A percentile compares a stretch with the other conserved stretches of the same genome.
Evolutionary conservation across 2,888 invertebrate species (phyloP).

Genomic region (Callosobruchus maculatus): DNA sequence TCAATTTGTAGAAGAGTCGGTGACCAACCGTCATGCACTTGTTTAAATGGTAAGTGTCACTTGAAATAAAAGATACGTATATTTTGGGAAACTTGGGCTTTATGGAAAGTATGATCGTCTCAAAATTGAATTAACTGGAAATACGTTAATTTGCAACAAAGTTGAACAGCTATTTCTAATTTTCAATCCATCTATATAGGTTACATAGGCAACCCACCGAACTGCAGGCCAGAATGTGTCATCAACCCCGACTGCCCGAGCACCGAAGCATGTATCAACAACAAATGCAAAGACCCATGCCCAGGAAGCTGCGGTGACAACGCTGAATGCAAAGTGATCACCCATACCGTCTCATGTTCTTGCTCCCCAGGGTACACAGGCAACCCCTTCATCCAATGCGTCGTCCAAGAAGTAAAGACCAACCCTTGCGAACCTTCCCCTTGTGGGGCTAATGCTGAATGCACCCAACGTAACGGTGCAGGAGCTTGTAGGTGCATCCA

Average conservation of each 20-base stretch:
- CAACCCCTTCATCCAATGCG: slow-evolving; percentile 78
- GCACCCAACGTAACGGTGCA: slow-evolving; percentile 71
- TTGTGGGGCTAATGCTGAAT: slow-evolving; percentile 81
- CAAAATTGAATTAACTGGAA: no score
- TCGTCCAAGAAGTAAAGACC: slow-evolving; percentile 55
- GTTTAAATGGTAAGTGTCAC: slow-evolving; percentile 49
- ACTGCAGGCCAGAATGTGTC: slow-evolving; percentile 78
- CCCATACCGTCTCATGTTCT: slow-evolving; percentile 77
- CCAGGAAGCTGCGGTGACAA: slow-evolving; percentile 77
- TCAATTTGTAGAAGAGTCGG: slow-evolving; percentile 66
- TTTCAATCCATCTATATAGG: slow-evolving; percentile 45
- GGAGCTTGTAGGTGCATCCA: slow-evolving; percentile 78
- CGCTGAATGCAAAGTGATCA: slow-evolving; percentile 75
- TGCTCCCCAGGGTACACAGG: slow-evolving; percentile 75
- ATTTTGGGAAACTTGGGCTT: no score
- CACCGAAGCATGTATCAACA: slow-evolving; percentile 74
- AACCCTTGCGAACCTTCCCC: slow-evolving; percentile 84
- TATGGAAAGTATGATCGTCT: no score
- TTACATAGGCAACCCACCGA: slow-evolving; percentile 76
- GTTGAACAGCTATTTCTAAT: no score
- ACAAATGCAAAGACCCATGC: slow-evolving; percentile 78
- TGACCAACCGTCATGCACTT: slow-evolving; percentile 69
- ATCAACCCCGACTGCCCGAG: slow-evolving; percentile 78
- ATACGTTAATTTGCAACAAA: no score
- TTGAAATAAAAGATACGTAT: no score